These are phyloP conservation scores for Agrenia bidenticulata DNA, from an alignment of 2,888 invertebrate genomes.

Conservation along the genomic window DNA sequence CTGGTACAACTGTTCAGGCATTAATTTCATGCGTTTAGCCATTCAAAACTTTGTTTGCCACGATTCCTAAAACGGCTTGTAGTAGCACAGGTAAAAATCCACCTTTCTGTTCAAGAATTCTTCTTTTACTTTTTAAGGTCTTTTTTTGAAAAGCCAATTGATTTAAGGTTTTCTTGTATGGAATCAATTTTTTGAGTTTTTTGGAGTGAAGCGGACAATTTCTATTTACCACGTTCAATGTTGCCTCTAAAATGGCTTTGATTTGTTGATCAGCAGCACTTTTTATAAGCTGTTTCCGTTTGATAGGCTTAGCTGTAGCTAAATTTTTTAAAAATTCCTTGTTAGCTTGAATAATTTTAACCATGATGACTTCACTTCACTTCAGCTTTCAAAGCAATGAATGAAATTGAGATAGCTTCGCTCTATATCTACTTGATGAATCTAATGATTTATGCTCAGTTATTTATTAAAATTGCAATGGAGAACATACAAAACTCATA, in stretches of 20 bases:
- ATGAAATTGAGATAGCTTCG: too few relatives aligned
- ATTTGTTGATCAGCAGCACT: conserved; percentile 5
- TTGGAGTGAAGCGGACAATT: background rate
- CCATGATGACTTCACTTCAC: conserved; percentile 15
- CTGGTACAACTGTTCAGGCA: background rate
- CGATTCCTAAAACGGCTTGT: background rate
- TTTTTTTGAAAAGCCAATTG: background rate
- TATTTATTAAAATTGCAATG: too few relatives aligned
- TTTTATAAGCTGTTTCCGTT: conserved; percentile 10
- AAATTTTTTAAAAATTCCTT: conserved; percentile 11
- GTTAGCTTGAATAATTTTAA: background rate
- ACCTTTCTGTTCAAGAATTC: conserved; percentile 10
- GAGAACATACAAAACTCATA: too few relatives aligned
- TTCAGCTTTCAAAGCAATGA: too few relatives aligned
- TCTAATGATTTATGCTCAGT: too few relatives aligned
- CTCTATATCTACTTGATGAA: too few relatives aligned
- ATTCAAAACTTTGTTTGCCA: background rate
- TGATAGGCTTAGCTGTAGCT: background rate
- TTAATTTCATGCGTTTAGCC: conserved; percentile 1
- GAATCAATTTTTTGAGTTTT: background rate
- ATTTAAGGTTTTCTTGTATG: background rate
- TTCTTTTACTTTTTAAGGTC: background rate
- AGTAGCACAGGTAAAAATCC: conserved; percentile 15
- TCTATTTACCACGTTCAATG: conserved; percentile 13
- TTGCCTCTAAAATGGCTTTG: conserved; percentile 5